These are phyloP conservation scores for Gonatopus flavifemur DNA, from an alignment of 1,140 invertebrate species.

Conservation along the genomic window DNA sequence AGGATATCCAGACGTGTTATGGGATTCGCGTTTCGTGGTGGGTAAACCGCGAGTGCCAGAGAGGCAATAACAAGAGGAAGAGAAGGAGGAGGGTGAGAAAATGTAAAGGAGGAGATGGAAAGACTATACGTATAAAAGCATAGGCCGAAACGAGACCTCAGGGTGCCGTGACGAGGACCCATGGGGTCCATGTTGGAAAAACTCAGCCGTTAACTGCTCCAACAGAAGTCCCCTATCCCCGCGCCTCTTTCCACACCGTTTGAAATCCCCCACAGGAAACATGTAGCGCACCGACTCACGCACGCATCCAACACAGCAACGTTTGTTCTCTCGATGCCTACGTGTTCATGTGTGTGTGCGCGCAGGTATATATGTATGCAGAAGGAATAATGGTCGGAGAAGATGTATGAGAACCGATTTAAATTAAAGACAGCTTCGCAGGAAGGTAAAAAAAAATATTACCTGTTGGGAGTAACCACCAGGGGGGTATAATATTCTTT, in stretches of 20 bases:
- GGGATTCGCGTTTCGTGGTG: background rate
- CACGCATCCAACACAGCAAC: too few species aligned
- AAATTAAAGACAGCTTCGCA: too few species aligned
- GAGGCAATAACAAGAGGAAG: background rate
- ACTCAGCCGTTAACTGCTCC: slow-evolving; percentile 50
- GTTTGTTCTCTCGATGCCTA: too few species aligned
- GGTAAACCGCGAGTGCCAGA: background rate
- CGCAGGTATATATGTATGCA: too few species aligned
- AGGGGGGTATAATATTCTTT: too few species aligned
- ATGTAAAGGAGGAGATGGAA: slow-evolving; percentile 16
- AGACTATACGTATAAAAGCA: slow-evolving; percentile 51
- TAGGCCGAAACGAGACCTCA: slow-evolving; percentile 50
- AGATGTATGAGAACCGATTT: too few species aligned
- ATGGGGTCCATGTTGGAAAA: slow-evolving; percentile 52
- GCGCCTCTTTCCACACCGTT: background rate
- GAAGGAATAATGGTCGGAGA: too few species aligned
- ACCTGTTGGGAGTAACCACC: too few species aligned
- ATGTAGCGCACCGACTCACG: too few species aligned
- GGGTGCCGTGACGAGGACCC: slow-evolving; percentile 48
- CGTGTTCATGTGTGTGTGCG: too few species aligned
- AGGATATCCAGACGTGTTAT: slow-evolving; percentile 14
- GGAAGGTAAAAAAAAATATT: too few species aligned
- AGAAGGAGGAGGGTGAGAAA: background rate
- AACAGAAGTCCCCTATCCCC: slow-evolving; percentile 17
- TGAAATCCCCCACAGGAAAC: too few species aligned